Evolutionary conservation across 1,140 invertebrate genomes (phyloP), one percentile per base, ranked within the genome.

Genomic region (Drosophila teissieri): DNA sequence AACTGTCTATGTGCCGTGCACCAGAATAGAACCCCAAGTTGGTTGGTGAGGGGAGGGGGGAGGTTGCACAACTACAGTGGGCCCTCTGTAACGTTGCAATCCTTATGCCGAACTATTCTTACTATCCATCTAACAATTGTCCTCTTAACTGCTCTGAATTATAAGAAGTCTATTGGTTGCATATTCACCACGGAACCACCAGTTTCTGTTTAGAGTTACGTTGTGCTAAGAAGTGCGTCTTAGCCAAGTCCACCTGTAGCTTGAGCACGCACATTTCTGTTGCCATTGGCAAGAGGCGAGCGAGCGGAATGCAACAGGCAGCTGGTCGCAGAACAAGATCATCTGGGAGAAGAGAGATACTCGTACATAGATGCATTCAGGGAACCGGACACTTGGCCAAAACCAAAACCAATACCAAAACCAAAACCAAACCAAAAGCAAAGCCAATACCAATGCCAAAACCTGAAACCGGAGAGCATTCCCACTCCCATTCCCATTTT

Each of bases 1-100:
- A 86, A 86, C 83, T 86, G 83, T 88, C 83, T 86, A 81, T 82
- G 75, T 51, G 17, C 73, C 62, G 40, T 34, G 74, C 81, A 86
- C 79, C 78, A 88, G 83, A 86, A 86, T 88, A 86, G 83, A 88
- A 81, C 78, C 68, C 44, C 49, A 7, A 27, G 44, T 12, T 42
- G 24, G n/a, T 12, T 37, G 24, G n/a, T n/a, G 61, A 40, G 52
- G 53, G 52, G 24, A 27, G 42, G 11, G 42, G 15, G 54, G 53
- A 57, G 53, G 37, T 24, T 24, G 69, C 65, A 52, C 22, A 60
- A 24, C 44, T 68, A 39, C 63, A 67, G 45, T 52, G 31, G n/a
- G 6, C 1, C 5, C 61, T 68, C 19, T 10, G 5, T 34, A 48
- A n/a, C 12, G 0, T 4, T 11, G 19, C 6, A 12, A 14, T 2